Base-by-base conservation (phyloP, 2,888 invertebrate species). In the Mesochorus sp. region DNA sequence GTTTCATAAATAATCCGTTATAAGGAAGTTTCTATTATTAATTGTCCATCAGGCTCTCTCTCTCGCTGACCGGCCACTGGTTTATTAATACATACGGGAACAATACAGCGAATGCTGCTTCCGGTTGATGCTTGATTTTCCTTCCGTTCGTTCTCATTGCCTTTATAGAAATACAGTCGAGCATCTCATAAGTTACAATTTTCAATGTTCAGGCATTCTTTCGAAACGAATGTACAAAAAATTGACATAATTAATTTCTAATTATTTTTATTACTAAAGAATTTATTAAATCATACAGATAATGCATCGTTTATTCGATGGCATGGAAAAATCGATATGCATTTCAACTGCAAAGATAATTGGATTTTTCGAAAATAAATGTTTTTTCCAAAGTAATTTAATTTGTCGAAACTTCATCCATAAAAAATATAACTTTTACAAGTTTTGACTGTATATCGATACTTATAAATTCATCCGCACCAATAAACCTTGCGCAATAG, bases 81-180 rank as follows among this genome's bases (percentile, higher is more conserved):
- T 31, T 64, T 64, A 64, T 64, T 64, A 49, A 64, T 64, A 64
- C 34, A 47, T 49, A 39, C 39, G 44, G 57, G 57, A 64, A 68
- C 53, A 68, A 26, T n/a, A n/a, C 17, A 55, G 24, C 37, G 19
- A 42, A 12, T 19, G 44, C 47, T 6, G 31, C 42, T 76, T 71
- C 64, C 76, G 75, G 62, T 28, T 39, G 14, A 17, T 44, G 70
- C 31, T 64, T 59, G 17, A 59, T 57, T 64, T 51, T 71, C 49
- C 76, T 70, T 68, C 68, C 68, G 67, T 14, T 61, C 34, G 12
- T 24, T 17, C 51, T 2, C 49, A 10, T 34, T 21, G 14, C 26
- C 12, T 51, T 17, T 4, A 8, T 12, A n/a, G n/a, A n/a, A n/a
- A 0, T 53, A 42, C 39, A n/a, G 4, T 47, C 14, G 8, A 14